These are phyloP conservation scores for Adelosebastes latens DNA, from an alignment of 2,797 vertebrate species.

Conservation along the genomic window DNA sequence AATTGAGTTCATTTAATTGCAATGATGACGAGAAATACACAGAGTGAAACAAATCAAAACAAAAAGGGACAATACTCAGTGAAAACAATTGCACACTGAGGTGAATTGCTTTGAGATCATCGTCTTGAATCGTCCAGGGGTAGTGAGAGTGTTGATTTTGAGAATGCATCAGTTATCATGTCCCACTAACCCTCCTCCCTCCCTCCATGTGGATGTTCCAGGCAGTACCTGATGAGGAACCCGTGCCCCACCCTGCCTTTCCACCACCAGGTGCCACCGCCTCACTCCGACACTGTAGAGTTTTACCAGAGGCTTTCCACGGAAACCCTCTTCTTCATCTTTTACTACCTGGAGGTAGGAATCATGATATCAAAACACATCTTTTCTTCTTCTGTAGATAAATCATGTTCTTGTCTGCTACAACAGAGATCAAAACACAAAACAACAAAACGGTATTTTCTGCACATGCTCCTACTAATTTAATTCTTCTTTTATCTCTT, in stretches of 20 bases:
- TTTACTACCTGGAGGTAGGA: conserved; percentile 91
- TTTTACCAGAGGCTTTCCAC: conserved; percentile 94
- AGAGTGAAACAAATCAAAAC: too few relatives aligned
- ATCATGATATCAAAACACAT: neutral
- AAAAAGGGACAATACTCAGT: too few relatives aligned
- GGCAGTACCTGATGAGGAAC: conserved; percentile 93
- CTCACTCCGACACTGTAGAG: conserved; percentile 91
- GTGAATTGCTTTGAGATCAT: too few relatives aligned
- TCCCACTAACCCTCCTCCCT: neutral
- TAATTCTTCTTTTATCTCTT: neutral
- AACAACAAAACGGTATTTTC: neutral
- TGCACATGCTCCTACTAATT: neutral
- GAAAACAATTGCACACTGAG: too few relatives aligned
- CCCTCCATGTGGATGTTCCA: conserved; percentile 37
- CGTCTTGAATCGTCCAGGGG: too few relatives aligned
- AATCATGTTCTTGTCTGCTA: too few relatives aligned
- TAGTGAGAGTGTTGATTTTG: too few relatives aligned
- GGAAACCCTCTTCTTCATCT: conserved; percentile 93
- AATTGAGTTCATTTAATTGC: too few relatives aligned
- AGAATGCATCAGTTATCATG: neutral
- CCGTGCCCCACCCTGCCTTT: conserved; percentile 91
- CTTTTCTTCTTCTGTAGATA: neutral
- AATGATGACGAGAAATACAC: too few relatives aligned
- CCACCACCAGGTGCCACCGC: conserved; percentile 92
- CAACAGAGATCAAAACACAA: neutral